phyloP scores from a whole-genome alignment of 2,888 invertebrate species.

The Epinotia ramella region DNA sequence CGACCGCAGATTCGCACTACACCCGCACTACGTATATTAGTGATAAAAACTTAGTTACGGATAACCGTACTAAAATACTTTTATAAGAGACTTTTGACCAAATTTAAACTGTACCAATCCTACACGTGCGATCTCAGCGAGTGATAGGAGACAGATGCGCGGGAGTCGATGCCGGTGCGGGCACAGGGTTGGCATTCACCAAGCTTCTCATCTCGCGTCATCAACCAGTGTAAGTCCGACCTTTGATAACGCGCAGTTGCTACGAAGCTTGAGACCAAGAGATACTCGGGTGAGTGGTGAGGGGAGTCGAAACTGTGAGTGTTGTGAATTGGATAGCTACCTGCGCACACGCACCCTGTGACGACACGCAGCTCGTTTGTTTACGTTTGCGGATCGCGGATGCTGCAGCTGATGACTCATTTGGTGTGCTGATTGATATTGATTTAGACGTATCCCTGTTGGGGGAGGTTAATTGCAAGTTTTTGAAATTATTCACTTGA shows the following conservation, averaged over 20 bases:
- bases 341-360: constrained; percentile 28
- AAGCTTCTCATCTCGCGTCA: background rate
- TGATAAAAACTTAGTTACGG: background rate
- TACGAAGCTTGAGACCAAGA: background rate
- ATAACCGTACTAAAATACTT: background rate
- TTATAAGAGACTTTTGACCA: background rate
- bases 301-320: background rate
- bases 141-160: constrained; percentile 29
- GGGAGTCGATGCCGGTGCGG: constrained; percentile 10
- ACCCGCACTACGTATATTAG: background rate
- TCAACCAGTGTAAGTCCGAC: background rate
- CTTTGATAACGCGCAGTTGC: background rate
- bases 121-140: constrained; percentile 10
- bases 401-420: background rate
- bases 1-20: background rate
- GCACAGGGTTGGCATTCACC: background rate
- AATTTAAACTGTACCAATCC: background rate
- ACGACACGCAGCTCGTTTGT: constrained; percentile 12
- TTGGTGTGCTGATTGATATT: background rate
- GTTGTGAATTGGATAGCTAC: constrained; percentile 2
- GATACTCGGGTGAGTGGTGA: background rate
- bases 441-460: background rate
- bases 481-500: too few relatives aligned
- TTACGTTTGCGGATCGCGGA: background rate
- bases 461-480: too few relatives aligned